phyloP scores from a whole-genome alignment of 2,797 vertebrate genomes.

The Cyclura pinguis region DNA sequence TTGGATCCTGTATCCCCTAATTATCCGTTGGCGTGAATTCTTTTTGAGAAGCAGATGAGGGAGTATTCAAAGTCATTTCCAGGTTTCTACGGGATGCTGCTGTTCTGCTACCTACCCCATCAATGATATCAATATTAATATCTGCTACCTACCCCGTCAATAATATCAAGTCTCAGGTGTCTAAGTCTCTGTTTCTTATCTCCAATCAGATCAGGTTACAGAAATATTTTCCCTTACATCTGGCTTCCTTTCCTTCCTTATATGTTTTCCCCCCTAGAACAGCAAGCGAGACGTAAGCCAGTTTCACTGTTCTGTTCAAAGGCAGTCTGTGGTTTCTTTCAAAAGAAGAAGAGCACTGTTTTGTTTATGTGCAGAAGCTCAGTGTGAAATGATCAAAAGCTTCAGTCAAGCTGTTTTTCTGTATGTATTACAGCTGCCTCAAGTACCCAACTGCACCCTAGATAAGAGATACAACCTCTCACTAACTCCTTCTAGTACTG shows the following conservation, averaged over 20 bases:
- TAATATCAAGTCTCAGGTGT: background rate
- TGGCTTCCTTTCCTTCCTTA: constrained; percentile 8
- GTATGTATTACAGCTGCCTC: background rate
- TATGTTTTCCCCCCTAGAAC: background rate
- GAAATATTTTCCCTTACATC: background rate
- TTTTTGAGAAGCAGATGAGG: background rate
- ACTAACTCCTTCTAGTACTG: accelerated
- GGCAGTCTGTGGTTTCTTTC: constrained; percentile 37
- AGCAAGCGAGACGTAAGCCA: background rate
- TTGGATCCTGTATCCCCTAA: background rate
- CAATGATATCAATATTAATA: too few species aligned
- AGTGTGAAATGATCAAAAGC: background rate
- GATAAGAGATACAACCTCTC: background rate
- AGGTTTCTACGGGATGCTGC: background rate
- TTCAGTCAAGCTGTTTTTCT: background rate
- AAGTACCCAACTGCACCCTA: background rate
- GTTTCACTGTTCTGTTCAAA: constrained; percentile 46
- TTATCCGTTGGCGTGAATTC: background rate
- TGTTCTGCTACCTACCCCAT: background rate
- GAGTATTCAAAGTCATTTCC: background rate
- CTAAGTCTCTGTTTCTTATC: background rate
- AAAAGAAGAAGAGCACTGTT: background rate
- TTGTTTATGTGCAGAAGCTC: background rate
- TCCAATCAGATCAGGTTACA: background rate
- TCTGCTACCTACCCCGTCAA: background rate